Evolutionary conservation across 2,888 invertebrate genomes (phyloP), one percentile per base, ranked within the genome.

Genomic region (Epistrophe grossulariae): DNA sequence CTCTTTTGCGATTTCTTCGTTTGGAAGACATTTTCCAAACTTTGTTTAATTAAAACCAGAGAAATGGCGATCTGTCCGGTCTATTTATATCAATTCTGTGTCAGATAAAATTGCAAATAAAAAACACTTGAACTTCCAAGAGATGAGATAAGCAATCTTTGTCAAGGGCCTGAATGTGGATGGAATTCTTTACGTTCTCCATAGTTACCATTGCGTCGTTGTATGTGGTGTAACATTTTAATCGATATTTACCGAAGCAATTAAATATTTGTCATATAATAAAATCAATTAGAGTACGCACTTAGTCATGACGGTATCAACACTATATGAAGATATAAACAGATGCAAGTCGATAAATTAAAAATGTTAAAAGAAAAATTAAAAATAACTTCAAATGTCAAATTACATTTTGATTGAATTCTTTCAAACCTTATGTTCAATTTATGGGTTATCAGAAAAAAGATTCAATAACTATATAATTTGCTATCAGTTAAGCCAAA

Each of bases 31-130:
- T 70, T 40, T 52, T 52, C 4, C 10, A 10, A n/a, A 66, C 35
- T 68, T 35, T 50, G 1, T 50, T 68, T 48, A 11, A 19, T 10
- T 62, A 4, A 71, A 73, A 60, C 15, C 52, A 24, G 31, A 60
- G 8, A 31, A 48, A 19, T 19, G 31, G 19, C 35, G 19, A 71
- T 38, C 19, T 15, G 28, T 11, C 45, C 19, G 52, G 48, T 68
- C 59, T 80, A 77, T 84, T 80, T 84, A 84, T 84, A 84, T 55
- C 31, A 40, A 19, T 57, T 57, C 11, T 35, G 9, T 72, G 6
- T 35, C 7, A 48, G 76, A 80, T 77, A 84, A 80, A 19, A 50
- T 52, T 1, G 10, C 17, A 68, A 62, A 68, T 31, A 6, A 19
- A 38, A 59, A 77, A 45, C 68, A 68, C 68, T 77, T 59, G 59